A percentile compares a stretch with the other conserved stretches of the same genome.
Conservation (phyloP, 2,797 vertebrate genomes). For the Petrocephalus schoutedeni region DNA sequence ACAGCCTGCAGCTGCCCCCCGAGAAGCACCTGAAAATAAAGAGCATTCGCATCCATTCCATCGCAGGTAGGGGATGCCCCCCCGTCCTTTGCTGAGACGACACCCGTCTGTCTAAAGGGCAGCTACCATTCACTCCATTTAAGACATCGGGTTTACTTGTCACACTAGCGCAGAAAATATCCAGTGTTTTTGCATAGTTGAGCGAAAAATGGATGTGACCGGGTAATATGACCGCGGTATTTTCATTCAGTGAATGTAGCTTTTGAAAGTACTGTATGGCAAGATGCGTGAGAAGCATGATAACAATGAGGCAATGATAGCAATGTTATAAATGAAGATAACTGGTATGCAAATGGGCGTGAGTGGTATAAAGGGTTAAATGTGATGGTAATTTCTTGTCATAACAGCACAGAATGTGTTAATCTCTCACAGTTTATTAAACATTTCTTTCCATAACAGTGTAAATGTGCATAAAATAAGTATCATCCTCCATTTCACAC, state of each 20-base stretch:
- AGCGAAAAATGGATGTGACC: not conserved
- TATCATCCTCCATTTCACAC: not conserved
- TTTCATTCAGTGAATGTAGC: not conserved
- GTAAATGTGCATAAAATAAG: not conserved
- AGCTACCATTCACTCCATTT: not conserved
- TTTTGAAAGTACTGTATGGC: not conserved
- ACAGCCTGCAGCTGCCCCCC: conserved; percentile 74
- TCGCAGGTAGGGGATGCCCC: conserved; percentile 66
- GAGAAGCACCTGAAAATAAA: conserved; percentile 70
- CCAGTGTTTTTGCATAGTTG: not conserved
- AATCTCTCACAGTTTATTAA: too few relatives aligned
- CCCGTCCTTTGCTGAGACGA: not conserved
- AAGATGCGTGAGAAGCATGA: not conserved
- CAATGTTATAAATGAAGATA: not conserved
- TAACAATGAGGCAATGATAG: not conserved
- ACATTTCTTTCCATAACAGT: not conserved
- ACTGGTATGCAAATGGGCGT: not conserved
- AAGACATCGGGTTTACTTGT: not conserved
- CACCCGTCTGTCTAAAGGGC: not conserved
- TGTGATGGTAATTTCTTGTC: not conserved
- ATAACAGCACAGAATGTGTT: too few relatives aligned
- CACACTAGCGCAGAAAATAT: not conserved
- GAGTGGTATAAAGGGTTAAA: not conserved
- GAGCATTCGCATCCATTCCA: conserved; percentile 77
- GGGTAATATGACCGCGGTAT: not conserved